phyloP scores from a whole-genome alignment of 2,888 invertebrate species.

The Ophion ventricosus region DNA sequence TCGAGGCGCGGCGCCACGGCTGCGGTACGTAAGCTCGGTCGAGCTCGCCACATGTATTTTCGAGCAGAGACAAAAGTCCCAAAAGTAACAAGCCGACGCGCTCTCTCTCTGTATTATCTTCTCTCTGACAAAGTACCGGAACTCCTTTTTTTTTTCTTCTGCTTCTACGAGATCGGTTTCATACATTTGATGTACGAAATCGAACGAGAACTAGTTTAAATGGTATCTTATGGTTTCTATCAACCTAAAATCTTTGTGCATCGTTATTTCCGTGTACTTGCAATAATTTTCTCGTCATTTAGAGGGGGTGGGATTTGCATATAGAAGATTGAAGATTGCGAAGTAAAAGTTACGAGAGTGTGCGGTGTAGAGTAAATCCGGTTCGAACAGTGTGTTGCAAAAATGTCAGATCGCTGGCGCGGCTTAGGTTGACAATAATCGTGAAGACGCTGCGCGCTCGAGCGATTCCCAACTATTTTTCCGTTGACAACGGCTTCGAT shows the following conservation, averaged over 20 bases:
- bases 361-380: slow-evolving; percentile 29
- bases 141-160: slow-evolving; percentile 53
- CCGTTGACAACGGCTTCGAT: slow-evolving; percentile 55
- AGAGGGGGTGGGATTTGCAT: background rate
- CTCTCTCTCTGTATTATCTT: slow-evolving; percentile 16
- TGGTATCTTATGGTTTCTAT: background rate
- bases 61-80: too few species aligned
- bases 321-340: background rate
- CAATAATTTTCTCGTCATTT: background rate
- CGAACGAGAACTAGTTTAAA: slow-evolving; percentile 26
- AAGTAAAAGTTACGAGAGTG: slow-evolving; percentile 13
- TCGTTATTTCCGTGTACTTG: background rate
- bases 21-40: too few species aligned
- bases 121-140: slow-evolving; percentile 41
- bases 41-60: too few species aligned
- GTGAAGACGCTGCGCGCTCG: slow-evolving; percentile 47
- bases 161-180: slow-evolving; percentile 31
- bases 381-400: slow-evolving; percentile 43
- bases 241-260: background rate
- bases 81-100: slow-evolving; percentile 7
- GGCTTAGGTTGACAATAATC: slow-evolving; percentile 70
- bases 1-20: too few species aligned
- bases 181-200: slow-evolving; percentile 42
- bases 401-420: slow-evolving; percentile 70
- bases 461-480: slow-evolving; percentile 30